Percentiles rank a stretch among this genome's conserved stretches.
phyloP scores from a whole-genome alignment of 92 coral and sea anemone species.

The Blastomussa wellsi region DNA sequence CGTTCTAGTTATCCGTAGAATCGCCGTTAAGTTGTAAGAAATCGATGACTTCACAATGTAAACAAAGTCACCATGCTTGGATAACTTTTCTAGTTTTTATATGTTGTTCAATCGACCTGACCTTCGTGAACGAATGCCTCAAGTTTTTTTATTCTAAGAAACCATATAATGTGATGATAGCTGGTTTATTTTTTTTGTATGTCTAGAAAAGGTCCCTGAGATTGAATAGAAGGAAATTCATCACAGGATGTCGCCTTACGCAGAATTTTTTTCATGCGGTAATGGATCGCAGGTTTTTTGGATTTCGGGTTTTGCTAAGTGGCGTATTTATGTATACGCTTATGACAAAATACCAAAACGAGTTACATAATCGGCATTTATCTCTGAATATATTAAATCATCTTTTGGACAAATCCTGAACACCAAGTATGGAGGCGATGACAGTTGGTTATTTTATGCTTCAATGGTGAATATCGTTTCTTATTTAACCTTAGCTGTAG shows the following conservation, averaged over 20 bases:
- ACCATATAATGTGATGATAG: background rate
- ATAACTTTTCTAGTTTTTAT: background rate
- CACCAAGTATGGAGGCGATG: background rate
- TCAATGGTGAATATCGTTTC: slow-evolving; percentile 7
- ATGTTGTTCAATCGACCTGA: slow-evolving; percentile 6
- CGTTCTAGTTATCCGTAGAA: slow-evolving; percentile 23
- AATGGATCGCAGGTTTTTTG: background rate
- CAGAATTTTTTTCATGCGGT: background rate
- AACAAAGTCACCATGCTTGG: slow-evolving; percentile 18
- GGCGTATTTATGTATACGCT: background rate
- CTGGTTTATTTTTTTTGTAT: background rate
- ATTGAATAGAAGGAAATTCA: background rate
- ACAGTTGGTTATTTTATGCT: background rate
- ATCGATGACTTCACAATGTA: slow-evolving; percentile 41
- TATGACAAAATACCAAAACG: background rate
- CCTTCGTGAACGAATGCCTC: background rate
- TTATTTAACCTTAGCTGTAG: background rate
- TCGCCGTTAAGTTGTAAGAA: slow-evolving; percentile 14
- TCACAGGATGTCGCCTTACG: background rate
- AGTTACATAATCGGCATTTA: background rate
- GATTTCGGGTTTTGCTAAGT: background rate
- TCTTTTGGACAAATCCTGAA: background rate
- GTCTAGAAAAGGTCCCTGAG: background rate
- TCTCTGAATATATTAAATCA: slow-evolving; percentile 14
- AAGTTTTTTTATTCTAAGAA: background rate